Base-by-base conservation (phyloP, 2,797 vertebrate species). In the Phyllotis vaccarum region DNA sequence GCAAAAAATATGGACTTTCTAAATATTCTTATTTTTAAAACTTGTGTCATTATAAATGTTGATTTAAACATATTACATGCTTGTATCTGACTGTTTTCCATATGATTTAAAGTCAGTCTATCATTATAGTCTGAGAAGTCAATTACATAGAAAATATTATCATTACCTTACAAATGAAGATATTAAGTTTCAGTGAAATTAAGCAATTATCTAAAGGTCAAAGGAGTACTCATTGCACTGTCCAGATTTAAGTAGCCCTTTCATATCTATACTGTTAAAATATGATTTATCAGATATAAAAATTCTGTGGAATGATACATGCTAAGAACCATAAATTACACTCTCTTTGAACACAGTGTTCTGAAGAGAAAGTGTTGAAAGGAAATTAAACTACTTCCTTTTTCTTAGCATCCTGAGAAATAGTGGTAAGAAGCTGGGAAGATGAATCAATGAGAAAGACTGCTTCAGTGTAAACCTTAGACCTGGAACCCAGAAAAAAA, bases 151-250 rank as follows among this genome's bases (percentile, higher is more conserved):
- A 22, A 80, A 85, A 76, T 81, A 37, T 60, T 74, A 54, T 52
- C 6, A 9, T 92, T 70, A 68, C 74, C 90, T 85, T 68, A 12
- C 1, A 89, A 74, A 60, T 75, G 17, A 93, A 17, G 8, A 82
- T 86, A 93, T 72, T 2, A 21, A 54, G 16, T 76, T 81, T n/a
- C 5, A 72, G 11, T 7, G 21, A 91, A 90, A 78, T 83, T 64
- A 88, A 90, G 7, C 34, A 68, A 75, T 93, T 96, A 80, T 9
- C 13, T 52, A 66, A 74, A 93, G 40, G 16, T 92, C 52, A 91
- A 75, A 89, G 2, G 52, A 7, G 14, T 37, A 72, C 7, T 80
- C 64, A 94, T 75, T 43, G 29, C 27, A 85, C 2, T 14, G 2
- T 4, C 16, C 34, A 56, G 8, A 86, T 27, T 86, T 5, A 70